phyloP scores from a whole-genome alignment of 2,113 vertebrate species.

The Sorex fumeus region DNA sequence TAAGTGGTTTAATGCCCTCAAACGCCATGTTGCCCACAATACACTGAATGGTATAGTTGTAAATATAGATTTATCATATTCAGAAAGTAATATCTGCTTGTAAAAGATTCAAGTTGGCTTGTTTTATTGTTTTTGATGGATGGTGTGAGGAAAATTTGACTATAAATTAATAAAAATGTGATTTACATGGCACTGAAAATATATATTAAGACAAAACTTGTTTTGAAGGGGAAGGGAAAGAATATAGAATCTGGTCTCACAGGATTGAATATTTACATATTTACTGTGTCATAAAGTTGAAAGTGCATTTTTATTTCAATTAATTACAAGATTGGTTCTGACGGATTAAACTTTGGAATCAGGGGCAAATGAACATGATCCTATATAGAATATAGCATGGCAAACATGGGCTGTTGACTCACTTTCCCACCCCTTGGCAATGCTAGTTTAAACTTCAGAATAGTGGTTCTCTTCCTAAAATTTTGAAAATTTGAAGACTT shows the following conservation, averaged over 20 bases:
- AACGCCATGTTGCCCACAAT: constrained; percentile 59
- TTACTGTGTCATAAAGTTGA: neutral
- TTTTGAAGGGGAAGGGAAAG: neutral
- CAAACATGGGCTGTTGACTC: neutral
- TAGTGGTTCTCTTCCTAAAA: neutral
- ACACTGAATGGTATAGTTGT: constrained; percentile 75
- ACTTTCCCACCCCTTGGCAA: neutral
- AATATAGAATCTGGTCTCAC: constrained; percentile 23
- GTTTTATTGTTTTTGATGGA: constrained; percentile 71
- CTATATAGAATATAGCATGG: neutral
- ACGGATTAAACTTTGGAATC: neutral
- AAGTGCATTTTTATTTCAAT: constrained; percentile 49
- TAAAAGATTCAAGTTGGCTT: constrained; percentile 58
- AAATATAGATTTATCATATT: constrained; percentile 84
- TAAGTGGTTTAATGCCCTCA: constrained; percentile 75
- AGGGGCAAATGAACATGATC: neutral
- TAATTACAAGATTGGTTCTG: neutral
- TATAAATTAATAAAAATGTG: constrained; percentile 68
- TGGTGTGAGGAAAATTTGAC: constrained; percentile 72
- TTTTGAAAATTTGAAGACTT: too few relatives aligned
- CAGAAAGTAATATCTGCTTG: constrained; percentile 50
- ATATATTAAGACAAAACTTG: constrained; percentile 45
- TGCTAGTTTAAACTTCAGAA: neutral
- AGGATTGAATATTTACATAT: constrained; percentile 43
- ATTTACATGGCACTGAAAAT: constrained; percentile 52